phyloP scores from a whole-genome alignment of 2,113 vertebrate species.

The Pongo pygmaeus region DNA sequence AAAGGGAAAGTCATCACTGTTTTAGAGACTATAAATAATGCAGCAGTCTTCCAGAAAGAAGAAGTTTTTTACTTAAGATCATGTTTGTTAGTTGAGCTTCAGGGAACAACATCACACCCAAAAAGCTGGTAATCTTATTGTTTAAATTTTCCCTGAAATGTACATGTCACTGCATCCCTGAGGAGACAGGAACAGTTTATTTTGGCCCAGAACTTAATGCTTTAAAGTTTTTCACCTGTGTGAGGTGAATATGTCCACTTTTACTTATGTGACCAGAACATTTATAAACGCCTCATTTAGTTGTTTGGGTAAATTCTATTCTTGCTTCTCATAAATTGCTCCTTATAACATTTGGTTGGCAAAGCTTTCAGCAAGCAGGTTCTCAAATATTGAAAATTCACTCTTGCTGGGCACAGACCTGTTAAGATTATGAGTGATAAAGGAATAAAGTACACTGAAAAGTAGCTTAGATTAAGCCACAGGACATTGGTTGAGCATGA shows the following conservation, averaged over 20 bases:
- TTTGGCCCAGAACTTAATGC: neutral
- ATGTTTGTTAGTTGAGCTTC: conserved; percentile 28
- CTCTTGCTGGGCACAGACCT: neutral
- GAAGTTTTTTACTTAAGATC: conserved; percentile 47
- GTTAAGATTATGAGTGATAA: conserved; percentile 8
- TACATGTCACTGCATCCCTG: neutral
- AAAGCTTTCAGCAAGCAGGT: neutral
- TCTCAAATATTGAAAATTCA: conserved; percentile 41
- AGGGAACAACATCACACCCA: neutral
- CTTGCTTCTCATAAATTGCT: conserved; percentile 35
- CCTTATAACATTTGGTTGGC: neutral
- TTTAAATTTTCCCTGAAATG: conserved; percentile 49
- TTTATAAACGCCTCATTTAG: conserved; percentile 18
- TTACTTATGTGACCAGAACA: neutral
- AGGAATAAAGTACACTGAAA: conserved; percentile 11
- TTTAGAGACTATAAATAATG: conserved; percentile 63
- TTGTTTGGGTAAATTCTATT: neutral
- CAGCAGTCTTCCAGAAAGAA: conserved; percentile 40
- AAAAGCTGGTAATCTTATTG: conserved; percentile 50
- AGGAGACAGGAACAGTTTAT: neutral
- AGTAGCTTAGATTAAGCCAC: conserved; percentile 39
- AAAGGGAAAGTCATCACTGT: conserved; percentile 12
- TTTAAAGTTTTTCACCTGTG: neutral
- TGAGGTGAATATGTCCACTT: neutral
- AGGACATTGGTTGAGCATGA: neutral